phyloP scores from a whole-genome alignment of 1,140 invertebrate genomes.

The Akabosia matsudoensis region DNA sequence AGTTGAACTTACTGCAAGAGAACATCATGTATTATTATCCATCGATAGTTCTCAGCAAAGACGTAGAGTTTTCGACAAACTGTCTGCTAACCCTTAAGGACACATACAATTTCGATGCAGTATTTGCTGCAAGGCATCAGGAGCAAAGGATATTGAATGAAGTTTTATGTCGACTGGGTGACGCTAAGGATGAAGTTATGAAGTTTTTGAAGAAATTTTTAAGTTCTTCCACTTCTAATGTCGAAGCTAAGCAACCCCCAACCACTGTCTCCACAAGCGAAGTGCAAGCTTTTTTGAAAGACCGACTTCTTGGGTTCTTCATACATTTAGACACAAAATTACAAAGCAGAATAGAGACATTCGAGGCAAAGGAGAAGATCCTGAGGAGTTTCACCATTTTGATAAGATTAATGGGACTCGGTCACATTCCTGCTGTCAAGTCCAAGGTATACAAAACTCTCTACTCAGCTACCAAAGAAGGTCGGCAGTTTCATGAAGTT shows the following conservation, averaged over 20 bases:
- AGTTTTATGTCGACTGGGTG: neutral
- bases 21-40: neutral
- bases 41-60: neutral
- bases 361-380: neutral
- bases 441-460: neutral
- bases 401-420: neutral
- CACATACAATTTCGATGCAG: neutral
- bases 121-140: neutral
- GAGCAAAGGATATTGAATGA: constrained; percentile 2
- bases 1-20: neutral
- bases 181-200: neutral
- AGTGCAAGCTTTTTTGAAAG: neutral
- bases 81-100: neutral
- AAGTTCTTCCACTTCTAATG: neutral
- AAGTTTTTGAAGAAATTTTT: too few relatives aligned
- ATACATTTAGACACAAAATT: neutral
- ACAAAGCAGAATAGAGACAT: neutral
- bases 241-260: neutral
- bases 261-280: neutral
- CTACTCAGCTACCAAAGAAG: neutral
- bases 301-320: neutral
- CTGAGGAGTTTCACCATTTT: neutral
- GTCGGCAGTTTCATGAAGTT: neutral
- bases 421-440: neutral
- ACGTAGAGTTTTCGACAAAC: neutral